These are phyloP conservation scores for Picathartes gymnocephalus DNA, from an alignment of 2,113 vertebrate genomes.

Conservation along the genomic window DNA sequence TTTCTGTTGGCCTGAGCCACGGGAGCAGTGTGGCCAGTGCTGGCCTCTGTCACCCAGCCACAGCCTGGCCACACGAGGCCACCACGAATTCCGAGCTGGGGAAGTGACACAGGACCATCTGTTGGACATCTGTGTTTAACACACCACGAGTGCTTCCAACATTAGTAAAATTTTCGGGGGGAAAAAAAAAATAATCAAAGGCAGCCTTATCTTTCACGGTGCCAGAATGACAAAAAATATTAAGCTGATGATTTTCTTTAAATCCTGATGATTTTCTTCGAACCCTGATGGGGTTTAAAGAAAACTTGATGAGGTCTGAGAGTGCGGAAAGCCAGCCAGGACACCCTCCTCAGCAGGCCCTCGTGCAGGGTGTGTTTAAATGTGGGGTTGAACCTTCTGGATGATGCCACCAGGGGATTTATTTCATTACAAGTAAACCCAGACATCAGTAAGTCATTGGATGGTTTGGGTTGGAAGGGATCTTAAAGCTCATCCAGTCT, in stretches of 20 bases:
- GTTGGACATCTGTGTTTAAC: neutral
- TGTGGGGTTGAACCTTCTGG: neutral
- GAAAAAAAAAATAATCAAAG: neutral
- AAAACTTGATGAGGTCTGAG: neutral
- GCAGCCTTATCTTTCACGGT: neutral
- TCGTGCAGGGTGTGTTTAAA: fast-evolving
- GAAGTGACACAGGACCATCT: neutral
- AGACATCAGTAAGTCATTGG: neutral
- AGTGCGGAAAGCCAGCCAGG: neutral
- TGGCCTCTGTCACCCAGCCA: neutral
- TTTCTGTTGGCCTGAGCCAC: neutral
- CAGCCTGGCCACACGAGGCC: neutral
- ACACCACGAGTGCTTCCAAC: neutral
- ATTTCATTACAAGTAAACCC: neutral
- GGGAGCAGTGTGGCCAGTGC: fast-evolving
- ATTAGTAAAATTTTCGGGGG: neutral
- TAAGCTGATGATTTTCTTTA: neutral
- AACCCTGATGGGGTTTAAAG: neutral
- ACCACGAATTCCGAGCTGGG: neutral
- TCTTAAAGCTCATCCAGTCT: neutral
- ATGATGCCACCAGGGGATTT: neutral
- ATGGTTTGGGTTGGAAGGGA: neutral
- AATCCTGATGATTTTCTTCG: neutral
- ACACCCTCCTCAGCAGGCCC: neutral
- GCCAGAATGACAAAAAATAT: neutral